phyloP scores from a whole-genome alignment of 2,888 invertebrate species.

The Bursaphelenchus okinawaensis region DNA sequence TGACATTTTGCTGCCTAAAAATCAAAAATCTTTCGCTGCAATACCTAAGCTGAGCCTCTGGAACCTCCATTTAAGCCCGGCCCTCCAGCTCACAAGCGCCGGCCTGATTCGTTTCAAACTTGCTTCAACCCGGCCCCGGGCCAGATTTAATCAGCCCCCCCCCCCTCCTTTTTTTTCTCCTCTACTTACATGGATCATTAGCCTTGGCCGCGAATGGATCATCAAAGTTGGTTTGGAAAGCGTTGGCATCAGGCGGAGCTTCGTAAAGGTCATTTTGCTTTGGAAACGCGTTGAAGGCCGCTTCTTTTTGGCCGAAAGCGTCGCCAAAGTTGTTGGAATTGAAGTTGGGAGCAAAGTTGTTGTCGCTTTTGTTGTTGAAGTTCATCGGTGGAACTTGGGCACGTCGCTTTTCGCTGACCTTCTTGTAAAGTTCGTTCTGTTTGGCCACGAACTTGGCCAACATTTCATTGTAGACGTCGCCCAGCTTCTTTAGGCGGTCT shows the following conservation, averaged over 20 bases:
- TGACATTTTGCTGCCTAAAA: too few species aligned
- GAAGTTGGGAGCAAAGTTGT: not conserved
- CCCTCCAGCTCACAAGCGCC: too few species aligned
- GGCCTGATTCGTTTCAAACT: too few species aligned
- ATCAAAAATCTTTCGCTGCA: too few species aligned
- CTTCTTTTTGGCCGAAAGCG: not conserved
- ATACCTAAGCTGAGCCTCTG: too few species aligned
- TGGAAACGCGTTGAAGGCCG: not conserved
- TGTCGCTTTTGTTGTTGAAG: not conserved
- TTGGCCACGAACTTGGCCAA: constrained; percentile 13
- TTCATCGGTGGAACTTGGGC: constrained; percentile 1
- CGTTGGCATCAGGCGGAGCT: constrained; percentile 16
- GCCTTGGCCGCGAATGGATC: not conserved
- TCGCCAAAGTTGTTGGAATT: not conserved
- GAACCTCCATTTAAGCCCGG: too few species aligned
- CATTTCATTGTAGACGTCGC: constrained; percentile 23
- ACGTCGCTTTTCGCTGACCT: constrained; percentile 21
- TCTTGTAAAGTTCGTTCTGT: constrained; percentile 26
- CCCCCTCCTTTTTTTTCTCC: too few species aligned
- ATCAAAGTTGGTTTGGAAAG: not conserved
- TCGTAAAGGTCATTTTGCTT: constrained; percentile 12
- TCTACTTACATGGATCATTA: not conserved
- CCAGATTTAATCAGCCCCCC: too few species aligned
- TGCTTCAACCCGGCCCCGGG: too few species aligned
- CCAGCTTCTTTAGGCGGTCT: constrained; percentile 92